phyloP scores from a whole-genome alignment of 2,797 vertebrate genomes.

The Morelia viridis region DNA sequence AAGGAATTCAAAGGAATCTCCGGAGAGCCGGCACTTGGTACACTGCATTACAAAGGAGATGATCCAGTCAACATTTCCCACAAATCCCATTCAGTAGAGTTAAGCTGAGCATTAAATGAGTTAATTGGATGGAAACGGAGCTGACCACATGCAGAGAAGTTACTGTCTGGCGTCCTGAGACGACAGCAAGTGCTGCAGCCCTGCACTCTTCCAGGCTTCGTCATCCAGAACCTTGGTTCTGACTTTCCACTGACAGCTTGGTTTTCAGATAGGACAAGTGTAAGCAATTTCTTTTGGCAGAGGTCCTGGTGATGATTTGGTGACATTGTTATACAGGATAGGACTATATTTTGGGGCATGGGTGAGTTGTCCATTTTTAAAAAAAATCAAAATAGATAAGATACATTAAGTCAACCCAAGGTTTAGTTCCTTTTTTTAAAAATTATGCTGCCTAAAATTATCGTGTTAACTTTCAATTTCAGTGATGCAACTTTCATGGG shows the following conservation, averaged over 20 bases:
- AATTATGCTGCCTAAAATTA: neutral
- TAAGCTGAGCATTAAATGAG: slow-evolving; percentile 1
- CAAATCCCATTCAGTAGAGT: neutral
- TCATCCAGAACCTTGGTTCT: neutral
- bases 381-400: neutral
- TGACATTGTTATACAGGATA: neutral
- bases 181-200: neutral
- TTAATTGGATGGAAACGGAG: neutral
- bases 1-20: rapidly evolving
- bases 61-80: slow-evolving; percentile 2
- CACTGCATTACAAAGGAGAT: neutral
- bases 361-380: neutral
- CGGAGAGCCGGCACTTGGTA: neutral
- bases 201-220: neutral
- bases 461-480: neutral
- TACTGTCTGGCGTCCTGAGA: neutral
- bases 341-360: neutral
- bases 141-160: slow-evolving; percentile 11
- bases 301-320: neutral
- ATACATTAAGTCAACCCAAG: neutral
- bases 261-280: neutral
- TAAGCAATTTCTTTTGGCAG: neutral
- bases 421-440: neutral
- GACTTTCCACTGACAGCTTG: neutral
- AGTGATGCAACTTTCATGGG: neutral